phyloP scores from a whole-genome alignment of 2,113 vertebrate species.

The Sinocyclocheilus maitianheensis region DNA sequence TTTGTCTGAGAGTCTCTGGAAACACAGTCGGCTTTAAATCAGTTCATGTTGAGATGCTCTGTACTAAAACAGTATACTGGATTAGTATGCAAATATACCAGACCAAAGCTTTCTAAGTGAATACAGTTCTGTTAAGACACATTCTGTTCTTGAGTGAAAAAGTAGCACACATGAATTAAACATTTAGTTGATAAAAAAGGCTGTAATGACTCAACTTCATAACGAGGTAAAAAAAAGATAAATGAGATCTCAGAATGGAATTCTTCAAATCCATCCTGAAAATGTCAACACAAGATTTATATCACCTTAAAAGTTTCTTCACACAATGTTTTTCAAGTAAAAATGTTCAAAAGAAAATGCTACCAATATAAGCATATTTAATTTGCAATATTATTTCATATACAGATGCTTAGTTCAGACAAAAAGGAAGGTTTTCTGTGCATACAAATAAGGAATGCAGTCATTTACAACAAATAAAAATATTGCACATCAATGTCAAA shows the following conservation, averaged over 20 bases:
- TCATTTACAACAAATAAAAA: slow-evolving; percentile 38
- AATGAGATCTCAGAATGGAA: neutral
- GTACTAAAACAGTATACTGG: neutral
- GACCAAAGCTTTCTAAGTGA: neutral
- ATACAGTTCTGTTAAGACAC: slow-evolving; percentile 18
- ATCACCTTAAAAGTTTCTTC: neutral
- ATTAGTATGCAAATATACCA: neutral
- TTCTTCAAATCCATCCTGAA: neutral
- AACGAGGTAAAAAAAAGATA: slow-evolving; percentile 9
- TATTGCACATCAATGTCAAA: slow-evolving; percentile 27
- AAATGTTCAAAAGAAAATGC: slow-evolving; percentile 45
- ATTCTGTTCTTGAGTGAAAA: slow-evolving; percentile 26
- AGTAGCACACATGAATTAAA: slow-evolving; percentile 26
- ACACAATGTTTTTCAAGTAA: slow-evolving; percentile 46
- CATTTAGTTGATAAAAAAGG: slow-evolving; percentile 18
- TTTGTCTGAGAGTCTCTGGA: neutral
- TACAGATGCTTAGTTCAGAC: slow-evolving; percentile 7
- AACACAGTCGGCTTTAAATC: neutral
- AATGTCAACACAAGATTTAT: slow-evolving; percentile 14
- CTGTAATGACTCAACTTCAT: neutral
- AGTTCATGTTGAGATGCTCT: neutral
- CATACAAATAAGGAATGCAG: slow-evolving; percentile 23
- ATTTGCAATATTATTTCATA: slow-evolving; percentile 21
- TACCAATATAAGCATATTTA: slow-evolving; percentile 32
- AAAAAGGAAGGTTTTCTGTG: slow-evolving; percentile 42